Conservation (phyloP, 2,888 invertebrate species). For the Dryomyza anilis region DNA sequence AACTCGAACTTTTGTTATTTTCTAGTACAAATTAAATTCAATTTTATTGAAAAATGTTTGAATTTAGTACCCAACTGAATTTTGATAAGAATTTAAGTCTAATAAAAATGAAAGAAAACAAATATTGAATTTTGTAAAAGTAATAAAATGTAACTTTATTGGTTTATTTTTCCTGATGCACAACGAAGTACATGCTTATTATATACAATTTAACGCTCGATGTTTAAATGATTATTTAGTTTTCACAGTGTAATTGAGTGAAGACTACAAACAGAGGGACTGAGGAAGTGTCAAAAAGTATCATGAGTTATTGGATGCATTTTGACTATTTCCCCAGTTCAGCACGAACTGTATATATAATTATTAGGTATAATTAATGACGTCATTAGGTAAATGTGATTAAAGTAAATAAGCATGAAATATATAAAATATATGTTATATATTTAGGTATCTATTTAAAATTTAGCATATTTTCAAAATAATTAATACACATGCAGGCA, state of each 20-base stretch:
- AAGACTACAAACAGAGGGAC: too few relatives aligned
- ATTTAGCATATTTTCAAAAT: neutral
- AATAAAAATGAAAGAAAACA: neutral
- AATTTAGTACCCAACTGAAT: too few relatives aligned
- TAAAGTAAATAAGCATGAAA: constrained; percentile 4
- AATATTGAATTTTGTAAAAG: constrained; percentile 18
- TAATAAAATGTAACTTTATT: constrained; percentile 34
- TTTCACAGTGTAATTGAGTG: neutral
- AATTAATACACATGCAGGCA: too few relatives aligned
- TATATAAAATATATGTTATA: neutral
- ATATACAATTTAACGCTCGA: constrained; percentile 21
- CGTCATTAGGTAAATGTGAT: constrained; percentile 5
- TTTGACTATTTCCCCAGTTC: too few relatives aligned
- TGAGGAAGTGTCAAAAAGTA: too few relatives aligned
- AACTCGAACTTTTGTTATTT: too few relatives aligned
- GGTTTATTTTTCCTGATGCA: constrained; percentile 37
- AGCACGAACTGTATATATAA: too few relatives aligned
- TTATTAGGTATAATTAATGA: neutral
- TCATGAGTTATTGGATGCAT: too few relatives aligned
- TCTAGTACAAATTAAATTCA: too few relatives aligned
- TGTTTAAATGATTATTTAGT: neutral
- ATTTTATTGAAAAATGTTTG: too few relatives aligned
- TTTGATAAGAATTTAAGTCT: too few relatives aligned
- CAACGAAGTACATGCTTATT: constrained; percentile 31
- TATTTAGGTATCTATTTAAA: neutral